Evolutionary conservation across 2,113 vertebrate species (phyloP), one percentile per base, ranked within the genome.

Genomic region (Onychorhynchus coronatus): DNA sequence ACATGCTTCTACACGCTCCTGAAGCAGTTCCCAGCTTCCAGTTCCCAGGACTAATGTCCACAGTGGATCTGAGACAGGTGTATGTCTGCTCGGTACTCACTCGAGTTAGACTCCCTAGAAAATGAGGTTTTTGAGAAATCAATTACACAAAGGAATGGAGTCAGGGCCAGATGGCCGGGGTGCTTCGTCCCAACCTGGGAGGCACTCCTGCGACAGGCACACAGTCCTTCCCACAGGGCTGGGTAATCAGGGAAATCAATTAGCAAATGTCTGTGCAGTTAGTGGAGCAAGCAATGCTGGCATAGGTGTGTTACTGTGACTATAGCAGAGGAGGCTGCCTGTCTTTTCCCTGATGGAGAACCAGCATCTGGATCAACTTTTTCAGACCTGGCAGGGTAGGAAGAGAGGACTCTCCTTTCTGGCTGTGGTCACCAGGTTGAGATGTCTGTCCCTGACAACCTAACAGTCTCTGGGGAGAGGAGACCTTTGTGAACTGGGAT

Each of bases 111-210:
- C 76, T 78, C 49, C 56, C 49, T 37, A 18, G 76, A 83, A 96
- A 81, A 84, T 0, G 5, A 44, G 62, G 25, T 50, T 80, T 96
- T 78, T 95, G 79, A 87, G 79, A 95, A 96, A 96, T 97, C 95
- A 95, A 23, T 96, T 94, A 96, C 70, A 89, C 61, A 72, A 91
- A 95, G 79, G 81, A 86, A 76, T 14, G 62, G 78, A 92, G 89
- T 68, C 56, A 1, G 25, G 49, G 44, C 88, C 97, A 98, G 95
- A 98, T 98, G 98, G 97, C 90, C 46, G 80, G 65, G 66, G 80
- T 82, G 96, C 76, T 93, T 97, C 93, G 74, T 97, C 97, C 96
- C 97, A 97, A 98, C 97, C 97, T 94, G 93, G 71, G 91, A 91
- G 86, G 73, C 31, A 25, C 90, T 95, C 81, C 3, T 70, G 93